A percentile compares a stretch with the other conserved stretches of the same genome.
These are phyloP conservation scores for Zaprionus taronus DNA, from an alignment of 1,140 invertebrate genomes.

Conservation along the genomic window DNA sequence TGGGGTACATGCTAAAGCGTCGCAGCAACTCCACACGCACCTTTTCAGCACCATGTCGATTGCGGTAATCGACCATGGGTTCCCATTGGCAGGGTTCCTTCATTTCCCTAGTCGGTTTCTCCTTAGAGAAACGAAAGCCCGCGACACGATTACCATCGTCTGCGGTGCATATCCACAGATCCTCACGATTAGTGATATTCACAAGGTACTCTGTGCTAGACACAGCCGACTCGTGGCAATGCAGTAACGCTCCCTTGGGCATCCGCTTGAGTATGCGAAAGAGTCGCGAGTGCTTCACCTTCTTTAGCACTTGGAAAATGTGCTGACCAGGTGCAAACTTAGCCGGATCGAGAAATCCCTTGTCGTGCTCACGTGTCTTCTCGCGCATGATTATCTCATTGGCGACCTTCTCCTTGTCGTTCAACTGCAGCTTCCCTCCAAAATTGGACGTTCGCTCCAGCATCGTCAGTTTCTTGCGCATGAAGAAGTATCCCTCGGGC, in stretches of 20 bases:
- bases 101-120: slow-evolving; percentile 59
- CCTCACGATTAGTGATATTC: slow-evolving; percentile 51
- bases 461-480: slow-evolving; percentile 34
- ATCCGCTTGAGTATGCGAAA: slow-evolving; percentile 89
- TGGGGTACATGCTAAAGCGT: slow-evolving; percentile 66
- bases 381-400: slow-evolving; percentile 53
- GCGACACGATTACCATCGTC: slow-evolving; percentile 43
- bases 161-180: slow-evolving; percentile 64
- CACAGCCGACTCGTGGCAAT: slow-evolving; percentile 89
- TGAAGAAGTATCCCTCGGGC: slow-evolving; percentile 30
- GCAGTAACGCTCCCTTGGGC: slow-evolving; percentile 90
- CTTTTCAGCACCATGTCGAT: slow-evolving; percentile 42
- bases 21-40: slow-evolving; percentile 38
- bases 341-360: slow-evolving; percentile 46
- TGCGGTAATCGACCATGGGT: slow-evolving; percentile 85
- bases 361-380: slow-evolving; percentile 38
- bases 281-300: slow-evolving; percentile 87
- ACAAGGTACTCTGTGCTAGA: slow-evolving; percentile 86
- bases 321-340: slow-evolving; percentile 82
- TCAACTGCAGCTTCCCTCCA: slow-evolving; percentile 36
- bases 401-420: slow-evolving; percentile 42
- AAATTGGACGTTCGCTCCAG: slow-evolving; percentile 27
- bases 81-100: slow-evolving; percentile 85
- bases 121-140: slow-evolving; percentile 84
- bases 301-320: slow-evolving; percentile 87